Evolutionary conservation across 2,797 vertebrate genomes (phyloP), one percentile per base, ranked within the genome.

Genomic region (Myotis vivesi): DNA sequence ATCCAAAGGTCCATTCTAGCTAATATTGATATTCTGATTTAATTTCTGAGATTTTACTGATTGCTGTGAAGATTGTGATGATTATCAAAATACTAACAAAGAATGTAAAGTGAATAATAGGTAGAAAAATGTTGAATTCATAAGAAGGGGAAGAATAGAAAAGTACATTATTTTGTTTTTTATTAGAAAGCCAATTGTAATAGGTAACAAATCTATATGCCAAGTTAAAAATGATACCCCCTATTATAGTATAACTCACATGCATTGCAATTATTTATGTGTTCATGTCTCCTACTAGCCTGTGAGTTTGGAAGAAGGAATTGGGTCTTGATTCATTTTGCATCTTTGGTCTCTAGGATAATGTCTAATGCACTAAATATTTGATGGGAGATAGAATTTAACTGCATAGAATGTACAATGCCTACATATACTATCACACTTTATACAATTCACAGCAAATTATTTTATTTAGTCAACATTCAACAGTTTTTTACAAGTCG

Each of bases 31-130:
- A 69, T 30, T 80, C 36, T 92, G 5, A 75, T 51, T 89, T 89
- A 19, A 44, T 86, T 80, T 87, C 62, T 75, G 59, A 92, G 19
- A 73, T 33, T 25, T 72, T 87, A 19, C 36, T 77, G 9, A 23
- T 38, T 83, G 7, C 81, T 62, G 36, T 62, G 8, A 92, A 53
- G 68, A 71, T 62, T 75, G 72, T 76, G 30, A 88, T 62, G 62
- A 80, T 62, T 68, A 44, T 59, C 30, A 81, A 95, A 95, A 62
- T 75, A 85, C 19, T 86, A 82, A 57, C 33, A 55, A 87, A 88
- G 33, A 75, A 23, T 49, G 57, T 80, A 8, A 8, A 46, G 9
- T 71, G 38, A 92, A n/a, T 28, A 55, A 25, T 38, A 73, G 30
- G 72, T 49, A 94, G 38, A 62, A 89, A 82, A 84, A 81, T 75